Evolutionary conservation across 2,888 invertebrate genomes (phyloP).

Genomic region (Pteria penguin): DNA sequence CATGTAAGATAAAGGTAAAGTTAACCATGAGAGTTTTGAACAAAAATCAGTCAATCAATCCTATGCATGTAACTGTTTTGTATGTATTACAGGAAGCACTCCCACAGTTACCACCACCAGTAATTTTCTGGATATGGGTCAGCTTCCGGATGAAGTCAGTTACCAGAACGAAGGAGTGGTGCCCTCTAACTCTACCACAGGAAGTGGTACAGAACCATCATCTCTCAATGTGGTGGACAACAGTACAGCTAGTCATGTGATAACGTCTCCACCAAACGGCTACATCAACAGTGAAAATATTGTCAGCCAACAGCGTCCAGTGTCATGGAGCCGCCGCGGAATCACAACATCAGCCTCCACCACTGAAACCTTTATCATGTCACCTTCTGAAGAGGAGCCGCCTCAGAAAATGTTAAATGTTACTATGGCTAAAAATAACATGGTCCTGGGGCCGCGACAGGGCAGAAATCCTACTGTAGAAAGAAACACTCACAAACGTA

Average conservation of each 20-base stretch:
- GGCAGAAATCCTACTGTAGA: constrained; percentile 91
- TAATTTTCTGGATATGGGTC: constrained; percentile 45
- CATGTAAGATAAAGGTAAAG: too few species aligned
- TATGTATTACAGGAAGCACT: constrained; percentile 81
- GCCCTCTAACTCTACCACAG: constrained; percentile 50
- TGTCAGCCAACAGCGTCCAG: constrained; percentile 31
- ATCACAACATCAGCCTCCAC: constrained; percentile 82
- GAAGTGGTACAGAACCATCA: constrained; percentile 36
- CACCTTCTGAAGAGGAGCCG: constrained; percentile 82
- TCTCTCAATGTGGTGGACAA: constrained; percentile 32
- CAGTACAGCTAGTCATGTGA: constrained; percentile 45
- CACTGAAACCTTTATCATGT: constrained; percentile 84
- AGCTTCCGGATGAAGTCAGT: neutral
- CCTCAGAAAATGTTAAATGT: constrained; percentile 72
- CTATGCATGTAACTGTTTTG: neutral
- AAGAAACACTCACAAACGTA: constrained; percentile 85
- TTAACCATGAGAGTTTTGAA: too few species aligned
- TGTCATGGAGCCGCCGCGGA: constrained; percentile 58
- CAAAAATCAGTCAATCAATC: too few species aligned
- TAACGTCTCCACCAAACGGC: constrained; percentile 22
- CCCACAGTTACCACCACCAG: constrained; percentile 82
- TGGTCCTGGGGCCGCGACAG: constrained; percentile 87
- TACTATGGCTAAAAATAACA: constrained; percentile 63
- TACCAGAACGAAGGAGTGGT: neutral
- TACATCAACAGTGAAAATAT: constrained; percentile 33